A percentile compares a stretch with the other conserved stretches of the same genome.
Conservation (phyloP, 2,113 vertebrate species). For the Rynchops niger region DNA sequence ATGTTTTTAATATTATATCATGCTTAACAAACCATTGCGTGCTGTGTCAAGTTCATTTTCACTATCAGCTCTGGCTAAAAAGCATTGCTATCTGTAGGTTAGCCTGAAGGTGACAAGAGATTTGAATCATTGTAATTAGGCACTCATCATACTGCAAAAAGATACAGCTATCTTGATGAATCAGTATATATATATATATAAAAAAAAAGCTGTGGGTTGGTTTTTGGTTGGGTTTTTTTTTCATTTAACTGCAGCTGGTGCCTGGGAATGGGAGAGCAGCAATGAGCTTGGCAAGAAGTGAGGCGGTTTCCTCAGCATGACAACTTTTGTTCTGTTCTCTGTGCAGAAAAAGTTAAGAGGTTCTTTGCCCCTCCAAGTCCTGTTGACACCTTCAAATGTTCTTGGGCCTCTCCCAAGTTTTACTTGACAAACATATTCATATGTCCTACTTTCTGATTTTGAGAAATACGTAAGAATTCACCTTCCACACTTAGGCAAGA, state of each 20-base stretch:
- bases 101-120: conserved; percentile 66
- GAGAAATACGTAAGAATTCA: neutral
- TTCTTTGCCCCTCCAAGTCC: neutral
- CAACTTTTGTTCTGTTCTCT: neutral
- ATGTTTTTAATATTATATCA: conserved; percentile 51
- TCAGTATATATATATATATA: neutral
- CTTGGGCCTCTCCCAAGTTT: neutral
- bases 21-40: conserved; percentile 57
- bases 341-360: neutral
- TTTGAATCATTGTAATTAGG: conserved; percentile 65
- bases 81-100: conserved; percentile 52
- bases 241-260: neutral
- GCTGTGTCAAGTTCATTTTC: conserved; percentile 58
- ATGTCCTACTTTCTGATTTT: neutral
- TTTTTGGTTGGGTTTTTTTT: neutral
- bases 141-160: conserved; percentile 52
- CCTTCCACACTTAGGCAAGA: neutral
- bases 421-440: neutral
- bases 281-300: neutral
- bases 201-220: neutral
- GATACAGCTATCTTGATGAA: conserved; percentile 48
- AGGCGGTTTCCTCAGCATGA: neutral
- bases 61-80: conserved; percentile 49
- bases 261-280: neutral
- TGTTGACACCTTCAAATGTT: conserved; percentile 12